Base-by-base conservation (phyloP, 2,888 invertebrate species). In the Parthenolecanium corni region DNA sequence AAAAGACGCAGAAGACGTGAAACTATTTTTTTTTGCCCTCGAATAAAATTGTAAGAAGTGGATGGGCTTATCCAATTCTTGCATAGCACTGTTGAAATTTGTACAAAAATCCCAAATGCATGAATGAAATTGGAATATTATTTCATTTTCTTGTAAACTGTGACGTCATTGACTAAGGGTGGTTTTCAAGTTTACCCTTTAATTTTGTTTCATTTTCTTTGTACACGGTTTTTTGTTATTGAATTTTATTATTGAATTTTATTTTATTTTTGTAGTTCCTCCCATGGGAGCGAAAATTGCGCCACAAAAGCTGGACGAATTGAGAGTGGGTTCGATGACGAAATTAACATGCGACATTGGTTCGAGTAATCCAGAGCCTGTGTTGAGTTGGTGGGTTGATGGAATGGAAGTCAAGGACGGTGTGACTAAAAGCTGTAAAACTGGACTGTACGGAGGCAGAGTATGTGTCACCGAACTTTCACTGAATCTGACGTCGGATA, bases 351-450 rank as follows among this genome's bases (percentile, higher is more conserved):
- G 95, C 70, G 89, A 90, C 71, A 89, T 92, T 0, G 88, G 89
- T 51, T 89, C 90, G 64, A 92, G 92, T 71, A 94, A 94, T 75
- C 95, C 95, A 0, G 85, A 89, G 1, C 90, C 94, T 0, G 79
- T 79, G 67, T 77, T 86, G 67, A 84, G 88, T 0, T 95, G 94
- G 94, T 91, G 90, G 86, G 80, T 86, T 57, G 86, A 89, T 70
- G 91, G 91, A 0, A 86, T 87, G 65, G 68, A 66, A 12, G 68
- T 69, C 21, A 67, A 65, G 5, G 69, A 70, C 78, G 82, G 81
- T 68, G 76, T 78, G n/a, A 81, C 82, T 67, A 84, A 86, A 77
- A 80, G 81, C 64, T 82, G 85, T 42, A 86, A 85, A 73, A 80
- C 85, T 18, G 90, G 90, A 1, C 79, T 89, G 0, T 85, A 91